These are phyloP conservation scores for Pollenia amentaria DNA, from an alignment of 2,888 invertebrate genomes.

Conservation along the genomic window DNA sequence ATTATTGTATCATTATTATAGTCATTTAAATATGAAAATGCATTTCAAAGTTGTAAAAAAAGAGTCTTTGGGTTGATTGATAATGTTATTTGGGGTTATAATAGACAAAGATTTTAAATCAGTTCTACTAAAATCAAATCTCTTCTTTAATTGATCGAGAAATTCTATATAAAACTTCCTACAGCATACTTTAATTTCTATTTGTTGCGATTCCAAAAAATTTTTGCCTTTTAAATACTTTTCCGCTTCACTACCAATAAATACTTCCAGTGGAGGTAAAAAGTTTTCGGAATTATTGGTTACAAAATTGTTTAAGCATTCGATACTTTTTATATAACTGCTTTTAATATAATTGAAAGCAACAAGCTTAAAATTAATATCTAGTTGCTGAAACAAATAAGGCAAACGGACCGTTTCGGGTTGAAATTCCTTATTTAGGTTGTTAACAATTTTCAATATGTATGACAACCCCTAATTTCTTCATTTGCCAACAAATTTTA, in stretches of 20 bases:
- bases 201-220: conserved; percentile 9
- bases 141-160: conserved; percentile 1
- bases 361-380: too few species aligned
- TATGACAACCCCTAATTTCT: too few species aligned
- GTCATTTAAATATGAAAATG: conserved; percentile 18
- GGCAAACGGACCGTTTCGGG: too few species aligned
- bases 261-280: conserved; percentile 15
- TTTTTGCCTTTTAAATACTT: conserved; percentile 9
- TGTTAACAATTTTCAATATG: too few species aligned
- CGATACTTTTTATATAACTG: background rate
- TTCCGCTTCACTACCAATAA: conserved; percentile 13
- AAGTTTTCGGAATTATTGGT: conserved; percentile 14
- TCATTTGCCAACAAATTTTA: too few species aligned
- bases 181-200: background rate
- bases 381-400: too few species aligned
- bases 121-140: conserved; percentile 9
- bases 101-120: conserved; percentile 6
- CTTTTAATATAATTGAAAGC: background rate
- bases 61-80: background rate
- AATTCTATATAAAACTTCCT: conserved; percentile 8
- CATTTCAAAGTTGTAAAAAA: background rate
- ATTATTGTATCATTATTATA: conserved; percentile 20
- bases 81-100: background rate
- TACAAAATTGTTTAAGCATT: conserved; percentile 10
- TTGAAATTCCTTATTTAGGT: too few species aligned